phyloP scores from a whole-genome alignment of 2,888 invertebrate species.

The Micropterix aruncella region DNA sequence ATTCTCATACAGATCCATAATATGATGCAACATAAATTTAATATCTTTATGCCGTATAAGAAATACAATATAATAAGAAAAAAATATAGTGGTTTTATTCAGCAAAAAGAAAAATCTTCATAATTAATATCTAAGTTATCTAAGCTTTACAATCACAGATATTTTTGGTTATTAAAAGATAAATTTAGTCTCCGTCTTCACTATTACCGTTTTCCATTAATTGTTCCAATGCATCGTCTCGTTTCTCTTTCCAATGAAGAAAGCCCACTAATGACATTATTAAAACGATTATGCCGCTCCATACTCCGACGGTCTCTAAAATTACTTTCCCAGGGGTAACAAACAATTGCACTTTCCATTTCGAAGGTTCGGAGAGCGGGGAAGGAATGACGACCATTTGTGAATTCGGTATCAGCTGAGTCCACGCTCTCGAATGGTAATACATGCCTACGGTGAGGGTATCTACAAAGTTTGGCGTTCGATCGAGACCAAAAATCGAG shows the following conservation, averaged over 20 bases:
- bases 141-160: too few species aligned
- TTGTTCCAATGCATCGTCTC: constrained; percentile 17
- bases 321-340: constrained; percentile 91
- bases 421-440: constrained; percentile 62
- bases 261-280: constrained; percentile 75
- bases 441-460: constrained; percentile 66
- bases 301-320: constrained; percentile 77
- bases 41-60: too few species aligned
- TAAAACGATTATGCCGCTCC: constrained; percentile 74
- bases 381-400: constrained; percentile 92
- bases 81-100: too few species aligned
- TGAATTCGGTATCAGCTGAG: constrained; percentile 93
- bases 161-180: too few species aligned
- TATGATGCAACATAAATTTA: too few species aligned
- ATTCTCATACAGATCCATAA: too few species aligned
- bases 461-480: constrained; percentile 96
- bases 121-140: too few species aligned
- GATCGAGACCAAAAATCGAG: constrained; percentile 91
- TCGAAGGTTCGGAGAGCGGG: constrained; percentile 57
- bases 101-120: too few species aligned
- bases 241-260: constrained; percentile 76
- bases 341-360: constrained; percentile 86
- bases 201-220: constrained; percentile 17
- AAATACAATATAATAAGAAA: too few species aligned
- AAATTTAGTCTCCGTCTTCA: too few species aligned